Conservation (phyloP, 53 echinoderm and acorn worm genomes). For the Zoroaster sp. region DNA sequence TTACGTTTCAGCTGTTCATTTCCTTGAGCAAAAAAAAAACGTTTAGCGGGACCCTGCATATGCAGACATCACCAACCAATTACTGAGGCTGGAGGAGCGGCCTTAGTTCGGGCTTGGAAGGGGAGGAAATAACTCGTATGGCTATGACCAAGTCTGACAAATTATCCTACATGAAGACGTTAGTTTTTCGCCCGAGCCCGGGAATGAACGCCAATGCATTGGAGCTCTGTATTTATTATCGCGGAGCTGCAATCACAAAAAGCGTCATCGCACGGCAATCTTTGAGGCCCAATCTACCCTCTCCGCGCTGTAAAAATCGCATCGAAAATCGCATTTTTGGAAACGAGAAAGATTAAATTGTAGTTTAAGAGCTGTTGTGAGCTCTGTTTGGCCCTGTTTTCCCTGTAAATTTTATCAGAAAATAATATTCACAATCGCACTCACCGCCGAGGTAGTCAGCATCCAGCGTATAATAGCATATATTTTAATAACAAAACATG, state of each 20-base stretch:
- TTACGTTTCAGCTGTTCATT: too few relatives aligned
- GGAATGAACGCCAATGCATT: conserved; percentile 44
- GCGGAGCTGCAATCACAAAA: conserved; percentile 57
- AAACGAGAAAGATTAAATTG: conserved; percentile 58
- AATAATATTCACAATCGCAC: conserved; percentile 98
- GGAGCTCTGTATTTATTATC: conserved; percentile 68
- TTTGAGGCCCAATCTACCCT: conserved; percentile 59
- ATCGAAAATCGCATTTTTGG: conserved; percentile 69
- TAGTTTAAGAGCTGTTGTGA: conserved; percentile 44
- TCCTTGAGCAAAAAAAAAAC: background rate
- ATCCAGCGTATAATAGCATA: conserved; percentile 86
- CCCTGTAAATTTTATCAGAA: conserved; percentile 99
- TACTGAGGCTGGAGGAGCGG: conserved; percentile 44
- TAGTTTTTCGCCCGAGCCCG: background rate
- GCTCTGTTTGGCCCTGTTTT: conserved; percentile 68
- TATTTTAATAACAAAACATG: conserved; percentile 86
- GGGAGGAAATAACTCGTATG: conserved; percentile 23
- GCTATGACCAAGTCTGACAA: conserved; percentile 52
- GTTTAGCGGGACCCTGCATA: background rate
- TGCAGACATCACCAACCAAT: conserved; percentile 36
- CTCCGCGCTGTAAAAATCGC: conserved; percentile 67
- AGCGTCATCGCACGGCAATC: conserved; percentile 76
- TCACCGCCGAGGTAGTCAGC: conserved; percentile 91
- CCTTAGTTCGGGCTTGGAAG: background rate
- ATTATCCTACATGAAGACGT: background rate